phyloP scores from a whole-genome alignment of 35 echinoderm and acorn worm genomes.

The Hemicentrotus pulcherrimus region DNA sequence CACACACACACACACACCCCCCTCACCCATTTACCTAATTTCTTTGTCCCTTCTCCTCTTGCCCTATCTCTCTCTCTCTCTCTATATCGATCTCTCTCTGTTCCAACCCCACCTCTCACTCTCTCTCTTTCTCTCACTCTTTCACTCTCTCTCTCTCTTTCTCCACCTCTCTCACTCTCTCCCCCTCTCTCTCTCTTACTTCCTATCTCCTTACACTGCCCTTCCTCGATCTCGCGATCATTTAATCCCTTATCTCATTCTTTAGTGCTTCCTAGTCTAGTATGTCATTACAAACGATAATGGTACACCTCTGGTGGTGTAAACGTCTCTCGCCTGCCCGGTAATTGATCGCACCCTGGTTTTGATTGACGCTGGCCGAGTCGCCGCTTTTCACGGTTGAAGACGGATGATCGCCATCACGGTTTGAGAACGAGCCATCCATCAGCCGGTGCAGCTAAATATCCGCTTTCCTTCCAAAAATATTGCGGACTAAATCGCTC shows the following conservation, averaged over 20 bases:
- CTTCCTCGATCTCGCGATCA: neutral
- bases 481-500: neutral
- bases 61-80: no score
- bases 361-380: slow-evolving; percentile 30
- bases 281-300: slow-evolving; percentile 27
- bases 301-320: neutral
- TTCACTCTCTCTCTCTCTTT: neutral
- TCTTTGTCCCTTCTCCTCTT: no score
- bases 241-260: neutral
- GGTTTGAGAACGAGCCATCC: neutral
- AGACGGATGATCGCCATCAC: neutral
- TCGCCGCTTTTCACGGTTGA: neutral
- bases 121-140: no score
- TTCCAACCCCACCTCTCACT: no score
- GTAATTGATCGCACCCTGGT: slow-evolving; percentile 14
- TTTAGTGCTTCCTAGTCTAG: neutral
- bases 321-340: neutral
- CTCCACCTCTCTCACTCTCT: neutral
- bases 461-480: neutral
- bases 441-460: neutral
- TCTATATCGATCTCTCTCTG: no score
- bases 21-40: no score
- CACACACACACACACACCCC: no score
- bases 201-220: neutral
- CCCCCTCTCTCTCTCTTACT: neutral